Evolutionary conservation across 2,113 vertebrate genomes (phyloP), one percentile per base, ranked within the genome.

Genomic region (Spizaetus ornatus): DNA sequence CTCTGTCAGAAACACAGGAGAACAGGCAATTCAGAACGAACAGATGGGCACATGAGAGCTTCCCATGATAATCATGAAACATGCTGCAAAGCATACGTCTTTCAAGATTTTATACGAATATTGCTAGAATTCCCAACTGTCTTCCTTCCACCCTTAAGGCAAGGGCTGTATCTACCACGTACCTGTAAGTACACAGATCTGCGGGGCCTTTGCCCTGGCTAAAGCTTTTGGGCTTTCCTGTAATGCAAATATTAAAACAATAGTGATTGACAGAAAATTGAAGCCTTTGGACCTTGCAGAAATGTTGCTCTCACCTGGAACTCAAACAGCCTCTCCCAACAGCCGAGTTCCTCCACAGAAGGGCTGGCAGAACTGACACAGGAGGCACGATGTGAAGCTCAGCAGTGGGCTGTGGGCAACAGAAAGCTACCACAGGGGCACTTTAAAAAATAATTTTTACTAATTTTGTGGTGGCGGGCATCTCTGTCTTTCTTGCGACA

Each of bases 51-150:
- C 17, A 7, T 0, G 15, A 62, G 50, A 86, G 48, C 47, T 40
- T 34, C 71, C n/a, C 66, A 43, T 0, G 0, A 21, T 16, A 71
- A 74, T 8, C 34, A 47, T 0, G 0, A 18, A 81, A 31, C 15
- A 47, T 7, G 23, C 42, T 8, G 20, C 80, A 86, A 71, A 86
- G 25, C 8, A 47, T 1, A 42, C 4, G 9, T 31, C 29, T 88
- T 66, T 43, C 76, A 38, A 74, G 63, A 29, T 56, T 78, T 63
- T 71, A 27, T 9, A 61, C 5, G 56, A 18, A 7, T 52, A 48
- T 23, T 15, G 31, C 36, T 13, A 18, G 10, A 56, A 72, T 56
- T 72, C 55, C 43, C 43, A 85, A 48, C 20, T 9, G n/a, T 13
- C 27, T 70, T 43, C 63, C 17, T 70, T 36, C 27, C 36, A 82